Evolutionary conservation across 2,113 vertebrate genomes (phyloP).

Genomic region (Tursiops truncatus): DNA sequence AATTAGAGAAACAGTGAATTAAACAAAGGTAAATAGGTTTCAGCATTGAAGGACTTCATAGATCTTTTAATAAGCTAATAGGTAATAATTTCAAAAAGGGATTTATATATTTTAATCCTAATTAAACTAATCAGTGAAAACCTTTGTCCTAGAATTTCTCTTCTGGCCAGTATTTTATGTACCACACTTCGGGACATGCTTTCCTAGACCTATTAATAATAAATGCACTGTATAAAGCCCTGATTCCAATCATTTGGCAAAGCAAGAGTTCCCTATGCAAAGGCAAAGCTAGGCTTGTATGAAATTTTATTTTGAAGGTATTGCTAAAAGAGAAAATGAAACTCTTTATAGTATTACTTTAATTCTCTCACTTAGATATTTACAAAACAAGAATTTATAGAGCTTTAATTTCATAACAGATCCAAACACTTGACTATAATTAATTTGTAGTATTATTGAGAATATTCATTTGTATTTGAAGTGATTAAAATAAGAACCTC

Average conservation of each 20-base stretch:
- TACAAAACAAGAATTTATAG: neutral
- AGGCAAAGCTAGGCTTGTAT: neutral
- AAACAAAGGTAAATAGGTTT: neutral
- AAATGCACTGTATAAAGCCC: neutral
- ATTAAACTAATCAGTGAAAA: neutral
- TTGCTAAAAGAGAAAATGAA: neutral
- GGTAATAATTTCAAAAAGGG: neutral
- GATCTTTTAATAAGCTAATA: neutral
- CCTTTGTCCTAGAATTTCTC: neutral
- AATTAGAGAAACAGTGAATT: neutral
- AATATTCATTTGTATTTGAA: slow-evolving; percentile 23
- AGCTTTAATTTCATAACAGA: slow-evolving; percentile 20
- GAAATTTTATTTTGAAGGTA: slow-evolving; percentile 2
- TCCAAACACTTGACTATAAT: neutral
- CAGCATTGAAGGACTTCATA: neutral
- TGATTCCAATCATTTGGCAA: neutral
- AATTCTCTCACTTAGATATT: neutral
- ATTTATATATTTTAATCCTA: neutral
- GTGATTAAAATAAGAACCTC: slow-evolving; percentile 36
- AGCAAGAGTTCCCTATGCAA: neutral
- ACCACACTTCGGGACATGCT: neutral
- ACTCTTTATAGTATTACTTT: neutral
- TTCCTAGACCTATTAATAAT: neutral
- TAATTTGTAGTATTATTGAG: neutral
- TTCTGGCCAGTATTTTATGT: neutral